Evolutionary conservation across 2,113 vertebrate genomes (phyloP).

Genomic region (Numida meleagris): DNA sequence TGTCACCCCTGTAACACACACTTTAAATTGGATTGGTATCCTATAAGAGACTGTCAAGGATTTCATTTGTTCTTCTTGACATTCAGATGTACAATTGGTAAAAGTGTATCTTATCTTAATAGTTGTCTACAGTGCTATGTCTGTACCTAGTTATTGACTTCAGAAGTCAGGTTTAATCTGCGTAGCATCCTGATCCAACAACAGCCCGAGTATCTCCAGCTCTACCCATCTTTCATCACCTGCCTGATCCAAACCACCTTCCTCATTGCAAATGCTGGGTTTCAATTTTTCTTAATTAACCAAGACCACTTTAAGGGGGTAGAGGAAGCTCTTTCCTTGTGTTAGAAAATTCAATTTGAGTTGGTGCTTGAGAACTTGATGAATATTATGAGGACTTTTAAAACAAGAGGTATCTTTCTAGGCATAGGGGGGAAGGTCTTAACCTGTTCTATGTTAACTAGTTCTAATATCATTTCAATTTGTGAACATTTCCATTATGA

Average conservation of each 20-base stretch:
- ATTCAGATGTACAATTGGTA: conserved; percentile 61
- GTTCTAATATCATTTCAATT: background rate
- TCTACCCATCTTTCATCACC: background rate
- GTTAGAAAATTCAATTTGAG: background rate
- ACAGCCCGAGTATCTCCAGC: background rate
- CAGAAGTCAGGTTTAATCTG: conserved; percentile 40
- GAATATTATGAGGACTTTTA: background rate
- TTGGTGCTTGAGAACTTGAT: background rate
- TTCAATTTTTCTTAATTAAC: background rate
- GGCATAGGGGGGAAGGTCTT: background rate
- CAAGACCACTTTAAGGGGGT: background rate
- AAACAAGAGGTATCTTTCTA: background rate
- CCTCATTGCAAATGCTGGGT: background rate
- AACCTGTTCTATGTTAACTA: background rate
- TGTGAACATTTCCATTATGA: background rate
- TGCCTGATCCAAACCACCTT: background rate
- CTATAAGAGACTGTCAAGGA: conserved; percentile 62
- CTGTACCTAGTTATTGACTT: conserved; percentile 64
- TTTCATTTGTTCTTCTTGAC: conserved; percentile 73
- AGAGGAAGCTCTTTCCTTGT: background rate
- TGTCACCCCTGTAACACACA: conserved; percentile 17
- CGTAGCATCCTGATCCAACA: background rate
- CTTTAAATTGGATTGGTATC: conserved; percentile 71
- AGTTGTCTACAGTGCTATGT: conserved; percentile 57
- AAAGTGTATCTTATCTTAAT: conserved; percentile 69